phyloP scores from a whole-genome alignment of 1,140 invertebrate species.

The Drosophila sp. region DNA sequence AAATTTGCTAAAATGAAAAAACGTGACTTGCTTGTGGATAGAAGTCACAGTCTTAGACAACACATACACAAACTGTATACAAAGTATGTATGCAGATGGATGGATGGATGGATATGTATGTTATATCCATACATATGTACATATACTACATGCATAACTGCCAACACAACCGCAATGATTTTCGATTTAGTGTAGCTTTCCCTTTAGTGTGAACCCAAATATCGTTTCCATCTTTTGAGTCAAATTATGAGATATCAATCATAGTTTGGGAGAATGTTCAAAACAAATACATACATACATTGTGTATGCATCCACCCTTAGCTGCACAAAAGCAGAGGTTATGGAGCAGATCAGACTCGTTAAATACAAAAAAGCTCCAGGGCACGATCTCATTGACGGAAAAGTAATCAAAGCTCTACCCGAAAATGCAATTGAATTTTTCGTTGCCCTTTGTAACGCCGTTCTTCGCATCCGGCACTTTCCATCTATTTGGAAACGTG shows the following conservation, averaged over 20 bases:
- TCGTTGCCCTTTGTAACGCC: too few species aligned
- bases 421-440: too few species aligned
- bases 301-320: too few species aligned
- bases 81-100: too few species aligned
- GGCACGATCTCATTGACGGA: too few species aligned
- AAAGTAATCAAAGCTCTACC: too few species aligned
- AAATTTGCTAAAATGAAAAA: conserved; percentile 78
- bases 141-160: conserved; percentile 21
- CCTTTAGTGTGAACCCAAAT: conserved; percentile 9
- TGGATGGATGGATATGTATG: background rate
- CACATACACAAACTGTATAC: conserved; percentile 19
- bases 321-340: too few species aligned
- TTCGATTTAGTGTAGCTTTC: conserved; percentile 69
- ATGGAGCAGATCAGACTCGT: too few species aligned
- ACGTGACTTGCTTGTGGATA: conserved; percentile 73
- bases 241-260: background rate
- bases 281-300: too few species aligned
- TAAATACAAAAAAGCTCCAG: too few species aligned
- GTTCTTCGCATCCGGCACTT: too few species aligned
- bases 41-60: conserved; percentile 29
- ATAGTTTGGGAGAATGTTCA: background rate
- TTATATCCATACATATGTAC: conserved; percentile 26
- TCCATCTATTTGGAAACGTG: too few species aligned
- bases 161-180: conserved; percentile 48
- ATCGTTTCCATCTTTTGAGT: conserved; percentile 11